These are phyloP conservation scores for Sebastes goodei DNA, from an alignment of 2,797 vertebrate species.

Conservation along the genomic window DNA sequence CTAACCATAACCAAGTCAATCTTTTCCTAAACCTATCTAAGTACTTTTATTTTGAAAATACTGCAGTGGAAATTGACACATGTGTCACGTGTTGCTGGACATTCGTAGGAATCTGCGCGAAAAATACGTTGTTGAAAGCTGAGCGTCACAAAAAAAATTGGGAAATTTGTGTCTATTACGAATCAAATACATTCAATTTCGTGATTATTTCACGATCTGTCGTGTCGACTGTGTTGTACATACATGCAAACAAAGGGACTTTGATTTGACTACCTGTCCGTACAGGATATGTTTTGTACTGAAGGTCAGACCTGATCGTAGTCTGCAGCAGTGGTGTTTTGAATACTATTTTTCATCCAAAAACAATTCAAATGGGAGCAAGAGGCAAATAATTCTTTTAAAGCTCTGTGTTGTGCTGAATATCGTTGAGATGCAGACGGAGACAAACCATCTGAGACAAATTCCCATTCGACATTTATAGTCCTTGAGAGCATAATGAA, in stretches of 20 bases:
- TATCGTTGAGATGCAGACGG: slow-evolving; percentile 71
- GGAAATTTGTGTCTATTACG: too few species aligned
- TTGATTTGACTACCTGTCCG: not conserved
- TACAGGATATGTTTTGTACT: not conserved
- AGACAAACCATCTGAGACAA: slow-evolving; percentile 63
- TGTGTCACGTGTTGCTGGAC: too few species aligned
- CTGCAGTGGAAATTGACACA: too few species aligned
- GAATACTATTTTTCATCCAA: slow-evolving; percentile 31
- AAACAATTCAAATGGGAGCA: slow-evolving; percentile 20
- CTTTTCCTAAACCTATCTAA: too few species aligned
- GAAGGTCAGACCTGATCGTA: slow-evolving; percentile 35
- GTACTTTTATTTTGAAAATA: too few species aligned
- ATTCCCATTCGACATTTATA: slow-evolving; percentile 69
- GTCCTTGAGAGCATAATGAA: slow-evolving; percentile 74
- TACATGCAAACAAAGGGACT: not conserved
- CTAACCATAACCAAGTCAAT: too few species aligned
- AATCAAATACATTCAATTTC: rapidly evolving
- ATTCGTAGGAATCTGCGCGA: too few species aligned
- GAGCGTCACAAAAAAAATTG: too few species aligned
- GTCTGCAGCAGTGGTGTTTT: not conserved
- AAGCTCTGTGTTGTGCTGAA: slow-evolving; percentile 33
- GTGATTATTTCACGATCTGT: too few species aligned
- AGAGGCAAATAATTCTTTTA: slow-evolving; percentile 26
- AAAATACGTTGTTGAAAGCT: too few species aligned
- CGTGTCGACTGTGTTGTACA: not conserved